Base-by-base conservation (phyloP, 2,113 vertebrate genomes). In the Aptenodytes forsteri region DNA sequence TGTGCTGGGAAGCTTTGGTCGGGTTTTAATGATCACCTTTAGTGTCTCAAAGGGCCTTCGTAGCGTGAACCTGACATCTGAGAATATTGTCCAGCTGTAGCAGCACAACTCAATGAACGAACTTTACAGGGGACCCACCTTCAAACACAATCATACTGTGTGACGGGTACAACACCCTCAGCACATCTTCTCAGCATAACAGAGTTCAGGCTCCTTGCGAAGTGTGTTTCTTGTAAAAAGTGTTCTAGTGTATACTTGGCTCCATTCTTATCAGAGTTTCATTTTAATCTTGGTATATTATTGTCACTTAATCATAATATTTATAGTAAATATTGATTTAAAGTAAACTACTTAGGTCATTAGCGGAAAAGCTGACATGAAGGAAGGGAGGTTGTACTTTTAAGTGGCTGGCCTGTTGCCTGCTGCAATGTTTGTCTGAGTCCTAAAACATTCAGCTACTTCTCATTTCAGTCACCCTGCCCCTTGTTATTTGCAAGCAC, bases 311-410 rank as follows among this genome's bases (percentile, higher is more conserved):
- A 89, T 91, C 69, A 30, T 82, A 92, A 78, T 76, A 76, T 56
- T 95, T 92, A 73, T 95, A 95, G 92, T 85, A 95, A 97, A 93
- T 87, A 89, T 82, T 91, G 80, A 72, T 89, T 72, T 96, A 89
- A 95, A 73, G 26, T 83, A 70, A 78, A 80, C 72, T 72, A 79
- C 38, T 89, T 58, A 52, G 52, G 89, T 79, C 11, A 4, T 27
- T 69, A 69, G 54, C 1, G 3, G 83, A 87, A 93, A 94, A 94
- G 36, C 66, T 89, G 83, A 87, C 77, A 82, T 25, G 80, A 89
- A 69, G 86, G 80, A 84, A 92, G 27, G 59, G 83, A 75, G 49
- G 47, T 38, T 87, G 36, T 75, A 10, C 42, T 83, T 77, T 15
- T 36, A 90, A 87, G 67, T 73, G 54, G 7, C 54, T 93, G 90